Evolutionary conservation across 2,797 vertebrate genomes (phyloP), one percentile per base, ranked within the genome.

Genomic region (Falco rusticolus): DNA sequence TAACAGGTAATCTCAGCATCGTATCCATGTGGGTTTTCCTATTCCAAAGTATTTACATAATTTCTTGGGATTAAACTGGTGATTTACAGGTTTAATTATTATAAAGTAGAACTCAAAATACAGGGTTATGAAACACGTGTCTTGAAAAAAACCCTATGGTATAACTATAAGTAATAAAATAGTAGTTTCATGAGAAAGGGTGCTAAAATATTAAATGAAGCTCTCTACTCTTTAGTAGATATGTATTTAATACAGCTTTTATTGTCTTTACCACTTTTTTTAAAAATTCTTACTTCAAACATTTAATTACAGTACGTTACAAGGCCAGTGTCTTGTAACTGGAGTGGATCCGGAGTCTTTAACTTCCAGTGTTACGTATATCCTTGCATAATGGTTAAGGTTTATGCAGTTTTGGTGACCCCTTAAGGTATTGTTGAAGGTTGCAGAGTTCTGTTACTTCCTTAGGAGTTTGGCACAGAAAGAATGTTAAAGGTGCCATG

Each of bases 141-240:
- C 80, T 95, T 89, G 94, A 74, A 96, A 93, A 96, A 75, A 74
- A 39, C 80, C 93, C 80, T 70, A 53, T 89, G 61, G 68, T 60
- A 77, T 66, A 64, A 61, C 81, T 92, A 94, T 90, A 90, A 96
- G 94, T 96, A 95, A 89, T 94, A 75, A 94, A 96, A 74, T 45
- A 59, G 57, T 50, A 60, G 53, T 82, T 96, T 89, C 68, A 89
- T 85, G 77, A 82, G 70, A 91, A 82, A 91, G 59, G 34, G 48
- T 90, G 90, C 70, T 96, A 87, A 97, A 96, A 96, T 95, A 93
- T 94, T 96, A 94, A 96, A 93, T 93, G 83, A 93, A 37, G 5
- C 41, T 76, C 74, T 82, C 93, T 94, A 28, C 90, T 95, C 90
- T 89, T 91, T 87, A 86, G 84, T 45, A 65, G 43, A 45, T 16